Base-by-base conservation (phyloP, 2,797 vertebrate genomes). In the Tauraco hartlaubi region DNA sequence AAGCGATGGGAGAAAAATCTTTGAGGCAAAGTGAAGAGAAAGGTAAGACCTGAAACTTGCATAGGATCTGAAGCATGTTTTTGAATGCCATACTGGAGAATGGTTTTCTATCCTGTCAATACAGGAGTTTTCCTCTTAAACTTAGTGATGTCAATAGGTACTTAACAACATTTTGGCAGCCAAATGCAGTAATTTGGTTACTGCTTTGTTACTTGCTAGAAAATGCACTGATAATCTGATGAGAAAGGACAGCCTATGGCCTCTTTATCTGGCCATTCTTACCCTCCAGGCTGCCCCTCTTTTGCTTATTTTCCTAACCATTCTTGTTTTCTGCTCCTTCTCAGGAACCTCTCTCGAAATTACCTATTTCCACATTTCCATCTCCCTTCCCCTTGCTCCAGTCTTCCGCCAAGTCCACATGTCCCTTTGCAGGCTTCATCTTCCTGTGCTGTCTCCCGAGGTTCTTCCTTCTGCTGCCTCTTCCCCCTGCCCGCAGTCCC, bases 401-500 rank as follows among this genome's bases (percentile, higher is more conserved):
- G 35, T 16, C 33, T 85, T 94, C 5, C 4, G 18, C 21, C 43
- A 73, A 11, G 8, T 41, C 25, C 72, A 62, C 25, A 54, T n/a
- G 9, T 76, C 28, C 37, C 22, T 51, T 85, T 1, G 5, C 4
- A 46, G 11, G 9, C 11, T 68, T 64, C 6, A 64, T 80, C 17
- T 73, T 48, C 31, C 46, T 26, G 6, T 15, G 21, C 20, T 72
- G 17, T 37, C 15, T 72, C 8, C 56, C 1, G 1, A 55, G 15
- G 7, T 33, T 29, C 59, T 35, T 54, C 19, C 26, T 44, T 46
- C 26, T n/a, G 20, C 28, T 80, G 12, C 9, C 25, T 66, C 35
- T 58, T 41, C 12, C 9, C 4, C 13, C 12, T 43, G 11, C 5
- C 37, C 2, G 1, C 14, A 61, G n/a, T 1, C 9, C 41, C 26